Base-by-base conservation (phyloP, 2,888 invertebrate genomes). In the Galeopsomyia nigrocyanea region DNA sequence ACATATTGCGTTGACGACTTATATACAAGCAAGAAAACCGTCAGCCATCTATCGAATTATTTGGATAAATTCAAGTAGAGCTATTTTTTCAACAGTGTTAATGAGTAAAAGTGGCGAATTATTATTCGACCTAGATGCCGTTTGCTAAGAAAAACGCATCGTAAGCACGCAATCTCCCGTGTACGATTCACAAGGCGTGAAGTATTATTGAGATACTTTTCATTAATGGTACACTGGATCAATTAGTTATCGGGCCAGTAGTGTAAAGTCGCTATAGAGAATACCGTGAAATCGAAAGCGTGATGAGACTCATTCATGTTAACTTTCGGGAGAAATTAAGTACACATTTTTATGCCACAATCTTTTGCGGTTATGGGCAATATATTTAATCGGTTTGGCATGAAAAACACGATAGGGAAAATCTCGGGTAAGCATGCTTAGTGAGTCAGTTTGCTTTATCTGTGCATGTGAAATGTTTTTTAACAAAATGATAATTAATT, bases 111-210 rank as follows among this genome's bases (percentile, higher is more conserved):
- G 68, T 55, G 21, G 61, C n/a, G 17, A 17, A 56, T 68, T 56
- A 31, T 56, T 49, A 62, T 68, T 57, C 56, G 56, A 55, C 69
- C 69, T 49, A 63, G 39, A 50, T 58, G 65, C 47, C 53, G n/a
- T 56, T 56, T 47, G 13, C 14, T 21, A 66, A 6, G 26, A 68
- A 13, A 26, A 39, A 10, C 39, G 39, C 39, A 67, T 22, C 60
- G 60, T 60, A 67, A 60, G 67, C 50, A 49, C 17, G 2, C 21
- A 19, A 46, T 46, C 14, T 17, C 10, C 7, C n/a, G 19, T 46
- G 58, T 47, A 10, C 21, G 21, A 39, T 5, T 39, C 39, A 10
- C 39, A 39, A 39, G 7, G 39, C 39, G 13, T 39, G 39, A 39
- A 39, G 39, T 39, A 39, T 39, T 39, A 39, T 39, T 39, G 10